Conservation (phyloP, 2,113 vertebrate genomes). For the Anhinga rufa region DNA sequence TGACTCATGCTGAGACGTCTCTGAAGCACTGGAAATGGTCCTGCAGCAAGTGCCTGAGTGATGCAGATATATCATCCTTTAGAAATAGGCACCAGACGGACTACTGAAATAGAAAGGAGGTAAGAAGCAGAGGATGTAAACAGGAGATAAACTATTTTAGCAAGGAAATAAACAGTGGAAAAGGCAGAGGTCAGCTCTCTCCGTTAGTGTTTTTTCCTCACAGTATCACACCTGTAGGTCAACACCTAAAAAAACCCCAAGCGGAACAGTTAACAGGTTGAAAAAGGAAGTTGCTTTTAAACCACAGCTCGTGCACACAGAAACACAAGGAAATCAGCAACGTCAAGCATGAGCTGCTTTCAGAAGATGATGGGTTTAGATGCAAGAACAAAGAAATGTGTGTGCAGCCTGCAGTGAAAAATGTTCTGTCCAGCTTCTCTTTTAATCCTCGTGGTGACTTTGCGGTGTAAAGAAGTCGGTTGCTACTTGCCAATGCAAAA, state of each 20-base stretch:
- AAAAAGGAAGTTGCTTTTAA: not conserved
- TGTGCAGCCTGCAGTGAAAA: not conserved
- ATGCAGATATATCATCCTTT: not conserved
- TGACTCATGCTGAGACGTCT: not conserved
- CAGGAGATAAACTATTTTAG: not conserved
- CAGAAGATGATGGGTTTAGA: not conserved
- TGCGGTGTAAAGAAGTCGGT: not conserved
- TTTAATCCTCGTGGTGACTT: not conserved
- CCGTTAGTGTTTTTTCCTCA: not conserved
- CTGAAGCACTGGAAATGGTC: not conserved
- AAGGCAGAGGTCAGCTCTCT: not conserved
- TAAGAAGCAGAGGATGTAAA: not conserved
- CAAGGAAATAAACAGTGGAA: not conserved
- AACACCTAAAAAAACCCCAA: not conserved
- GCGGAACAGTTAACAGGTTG: not conserved
- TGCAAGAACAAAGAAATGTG: not conserved
- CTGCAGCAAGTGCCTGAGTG: not conserved
- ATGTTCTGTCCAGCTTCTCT: not conserved
- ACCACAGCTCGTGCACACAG: accelerated
- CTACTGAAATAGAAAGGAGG: not conserved
- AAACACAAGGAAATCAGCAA: not conserved
- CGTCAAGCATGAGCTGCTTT: not conserved
- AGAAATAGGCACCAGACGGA: not conserved
- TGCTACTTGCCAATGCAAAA: not conserved
- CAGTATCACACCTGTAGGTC: not conserved